These are phyloP conservation scores for Tachina grossa DNA, from an alignment of 2,888 invertebrate genomes.

Conservation along the genomic window DNA sequence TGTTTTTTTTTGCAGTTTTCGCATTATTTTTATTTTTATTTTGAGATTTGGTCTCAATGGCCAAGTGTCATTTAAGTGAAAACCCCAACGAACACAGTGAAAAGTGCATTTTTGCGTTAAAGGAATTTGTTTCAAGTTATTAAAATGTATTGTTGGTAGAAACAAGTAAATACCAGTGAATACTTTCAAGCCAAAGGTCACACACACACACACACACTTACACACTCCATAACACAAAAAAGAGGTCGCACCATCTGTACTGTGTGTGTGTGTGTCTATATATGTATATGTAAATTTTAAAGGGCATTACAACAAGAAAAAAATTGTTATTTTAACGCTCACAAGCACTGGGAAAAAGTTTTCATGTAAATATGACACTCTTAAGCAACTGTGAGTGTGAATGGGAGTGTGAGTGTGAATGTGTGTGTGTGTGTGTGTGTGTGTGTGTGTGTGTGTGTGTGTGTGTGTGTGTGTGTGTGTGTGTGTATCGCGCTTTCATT, in stretches of 20 bases:
- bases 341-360: slow-evolving; percentile 1
- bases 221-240: background rate
- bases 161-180: slow-evolving; percentile 27
- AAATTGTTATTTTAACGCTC: slow-evolving; percentile 19
- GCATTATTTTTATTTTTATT: slow-evolving; percentile 14
- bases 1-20: background rate
- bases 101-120: slow-evolving; percentile 48
- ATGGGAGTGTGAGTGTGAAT: background rate
- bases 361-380: slow-evolving; percentile 2
- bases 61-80: slow-evolving; percentile 56
- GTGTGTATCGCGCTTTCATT: slow-evolving; percentile 7
- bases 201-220: background rate
- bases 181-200: background rate
- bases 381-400: background rate
- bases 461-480: slow-evolving; percentile 6
- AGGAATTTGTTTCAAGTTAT: slow-evolving; percentile 61
- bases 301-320: slow-evolving; percentile 30
- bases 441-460: background rate
- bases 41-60: slow-evolving; percentile 43
- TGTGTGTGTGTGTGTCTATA: background rate
- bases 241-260: background rate
- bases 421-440: slow-evolving; percentile 1
- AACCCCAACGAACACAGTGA: slow-evolving; percentile 24
- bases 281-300: background rate
- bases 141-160: slow-evolving; percentile 57